Conservation (phyloP, 2,113 vertebrate genomes). For the Puntigrus tetrazona region DNA sequence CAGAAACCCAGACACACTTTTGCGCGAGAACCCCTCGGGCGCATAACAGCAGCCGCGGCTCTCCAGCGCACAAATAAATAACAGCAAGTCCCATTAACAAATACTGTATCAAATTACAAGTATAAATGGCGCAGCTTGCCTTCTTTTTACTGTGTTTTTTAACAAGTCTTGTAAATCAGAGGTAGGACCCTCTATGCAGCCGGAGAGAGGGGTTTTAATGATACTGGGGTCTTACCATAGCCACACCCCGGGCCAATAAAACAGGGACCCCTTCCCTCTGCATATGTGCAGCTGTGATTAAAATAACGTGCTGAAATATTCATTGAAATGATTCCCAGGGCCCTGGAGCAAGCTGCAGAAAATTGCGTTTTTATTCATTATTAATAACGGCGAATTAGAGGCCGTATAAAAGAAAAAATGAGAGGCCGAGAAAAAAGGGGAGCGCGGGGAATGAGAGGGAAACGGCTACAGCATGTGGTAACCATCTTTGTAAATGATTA, state of each 20-base stretch:
- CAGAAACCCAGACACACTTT: conserved; percentile 35
- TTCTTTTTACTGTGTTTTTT: conserved; percentile 89
- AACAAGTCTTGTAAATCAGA: conserved; percentile 98
- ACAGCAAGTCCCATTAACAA: conserved; percentile 86
- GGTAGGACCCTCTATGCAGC: conserved; percentile 83
- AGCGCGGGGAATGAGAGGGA: conserved; percentile 53
- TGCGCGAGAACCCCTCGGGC: conserved; percentile 44
- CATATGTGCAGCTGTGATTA: conserved; percentile 91
- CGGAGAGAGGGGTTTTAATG: conserved; percentile 91
- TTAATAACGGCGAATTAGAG: conserved; percentile 97
- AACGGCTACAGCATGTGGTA: conserved; percentile 86
- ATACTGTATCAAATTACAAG: conserved; percentile 91
- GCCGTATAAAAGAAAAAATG: conserved; percentile 72
- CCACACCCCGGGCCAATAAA: conserved; percentile 90
- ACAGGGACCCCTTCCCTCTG: conserved; percentile 68
- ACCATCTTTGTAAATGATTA: conserved; percentile 99
- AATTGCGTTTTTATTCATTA: conserved; percentile 99
- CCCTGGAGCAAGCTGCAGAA: conserved; percentile 88
- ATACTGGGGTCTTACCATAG: conserved; percentile 78
- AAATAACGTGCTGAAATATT: conserved; percentile 99
- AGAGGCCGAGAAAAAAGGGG: conserved; percentile 40
- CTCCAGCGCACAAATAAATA: conserved; percentile 78
- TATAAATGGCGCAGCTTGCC: conserved; percentile 89
- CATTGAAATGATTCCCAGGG: conserved; percentile 95
- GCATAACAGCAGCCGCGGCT: conserved; percentile 65